These are phyloP conservation scores for Theodoxus fluviatilis DNA, from an alignment of 2,888 invertebrate genomes.

Conservation along the genomic window DNA sequence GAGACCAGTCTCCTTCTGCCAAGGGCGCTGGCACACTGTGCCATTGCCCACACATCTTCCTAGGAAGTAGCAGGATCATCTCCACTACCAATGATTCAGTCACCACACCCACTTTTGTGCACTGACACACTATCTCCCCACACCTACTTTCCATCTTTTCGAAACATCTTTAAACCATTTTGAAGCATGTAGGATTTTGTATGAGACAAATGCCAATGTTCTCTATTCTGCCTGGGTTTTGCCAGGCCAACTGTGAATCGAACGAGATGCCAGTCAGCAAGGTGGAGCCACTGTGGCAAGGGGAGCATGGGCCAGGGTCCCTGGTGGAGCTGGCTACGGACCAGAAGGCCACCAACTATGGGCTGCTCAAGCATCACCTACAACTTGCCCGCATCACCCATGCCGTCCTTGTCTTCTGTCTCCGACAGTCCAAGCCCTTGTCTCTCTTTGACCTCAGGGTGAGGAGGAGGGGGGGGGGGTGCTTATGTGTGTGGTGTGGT, in stretches of 20 bases:
- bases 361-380: slow-evolving; percentile 80
- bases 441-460: slow-evolving; percentile 80
- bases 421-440: slow-evolving; percentile 75
- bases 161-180: too few species aligned
- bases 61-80: too few species aligned
- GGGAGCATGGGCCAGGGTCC: slow-evolving; percentile 65
- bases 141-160: too few species aligned
- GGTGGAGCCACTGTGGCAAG: slow-evolving; percentile 63
- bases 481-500: not conserved
- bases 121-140: too few species aligned
- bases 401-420: slow-evolving; percentile 79
- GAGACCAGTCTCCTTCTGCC: too few species aligned
- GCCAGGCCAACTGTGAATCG: slow-evolving; percentile 63
- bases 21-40: too few species aligned
- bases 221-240: too few species aligned
- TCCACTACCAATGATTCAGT: too few species aligned
- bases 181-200: too few species aligned
- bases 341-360: slow-evolving; percentile 78
- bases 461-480: slow-evolving; percentile 21
- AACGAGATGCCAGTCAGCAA: slow-evolving; percentile 64
- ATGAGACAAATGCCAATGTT: too few species aligned
- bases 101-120: too few species aligned
- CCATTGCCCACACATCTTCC: too few species aligned
- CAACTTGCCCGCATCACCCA: slow-evolving; percentile 80
- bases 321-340: slow-evolving; percentile 81